Percentiles rank a stretch among this genome's conserved stretches.
phyloP scores from a whole-genome alignment of 1,140 invertebrate species.

The Alviniconcha marisindica region DNA sequence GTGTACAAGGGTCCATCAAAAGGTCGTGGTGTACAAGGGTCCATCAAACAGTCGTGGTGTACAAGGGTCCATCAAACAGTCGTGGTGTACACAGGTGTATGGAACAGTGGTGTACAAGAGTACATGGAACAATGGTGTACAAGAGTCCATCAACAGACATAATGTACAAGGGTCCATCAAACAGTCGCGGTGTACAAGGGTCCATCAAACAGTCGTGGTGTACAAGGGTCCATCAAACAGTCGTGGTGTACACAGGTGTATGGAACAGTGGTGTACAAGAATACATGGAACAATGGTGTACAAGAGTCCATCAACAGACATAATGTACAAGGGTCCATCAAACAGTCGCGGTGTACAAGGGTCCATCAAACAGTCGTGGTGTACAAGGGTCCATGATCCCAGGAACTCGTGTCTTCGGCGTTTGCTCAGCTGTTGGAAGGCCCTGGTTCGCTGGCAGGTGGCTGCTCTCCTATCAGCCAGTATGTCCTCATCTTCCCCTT shows the following conservation, averaged over 20 bases:
- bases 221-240: neutral
- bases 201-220: neutral
- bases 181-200: neutral
- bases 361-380: neutral
- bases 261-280: no score
- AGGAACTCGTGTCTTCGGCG: neutral
- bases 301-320: no score
- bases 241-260: no score
- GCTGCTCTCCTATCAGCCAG: constrained; percentile 48
- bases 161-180: no score
- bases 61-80: neutral
- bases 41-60: neutral
- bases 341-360: neutral
- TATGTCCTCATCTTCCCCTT: constrained; percentile 57
- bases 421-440: neutral
- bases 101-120: no score
- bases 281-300: no score
- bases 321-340: no score
- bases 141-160: no score
- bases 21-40: neutral
- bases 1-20: no score
- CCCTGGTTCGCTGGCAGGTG: neutral
- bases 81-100: no score
- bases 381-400: neutral
- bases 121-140: no score